Base-by-base conservation (phyloP, 2,797 vertebrate species). In the Enteromius fasciolatus region DNA sequence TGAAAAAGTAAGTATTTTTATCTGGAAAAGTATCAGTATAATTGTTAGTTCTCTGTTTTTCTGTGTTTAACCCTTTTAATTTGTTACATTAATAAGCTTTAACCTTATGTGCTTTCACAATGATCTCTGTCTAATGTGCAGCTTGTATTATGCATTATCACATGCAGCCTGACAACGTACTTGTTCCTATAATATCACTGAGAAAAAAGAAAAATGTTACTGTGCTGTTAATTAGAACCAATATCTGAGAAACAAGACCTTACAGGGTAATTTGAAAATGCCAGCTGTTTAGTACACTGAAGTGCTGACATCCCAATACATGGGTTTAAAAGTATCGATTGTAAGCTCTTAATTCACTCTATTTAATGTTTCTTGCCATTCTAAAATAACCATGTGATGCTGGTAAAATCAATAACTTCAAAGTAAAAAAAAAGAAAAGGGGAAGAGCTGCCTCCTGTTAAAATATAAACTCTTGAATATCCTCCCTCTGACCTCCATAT, bases 1-100 rank as follows among this genome's bases (percentile, higher is more conserved):
- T 48, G 98, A 99, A 90, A 99, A 99, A 96, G 98, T 97, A 93
- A 81, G 64, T 9, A 17, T 6, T 11, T 54, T 77, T 31, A 76
- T 54, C n/a, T 73, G 63, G 46, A 28, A 66, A 68, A 73, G 67
- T 9, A 78, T 44, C 9, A 25, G 48, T 31, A 41, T 31, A 64
- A 75, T 46, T n/a, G 20, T 20, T 39, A 70, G 76, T 61, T 36
- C 46, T 76, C 23, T 82, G 57, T 66, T 78, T 25, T 66, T 91
- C 84, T 68, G 28, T 86, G 86, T 39, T 82, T 46, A 64, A 78
- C 44, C 64, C 87, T 87, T 46, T 54, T 74, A 23, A 64, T 90
- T 87, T 83, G 79, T 86, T 76, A 83, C 76, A 85, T 87, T 87
- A 88, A 90, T 82, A 84, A 67, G 72, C 87, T 84, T 77, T 59